Evolutionary conservation across 2,888 invertebrate genomes (phyloP), one percentile per base, ranked within the genome.

Genomic region (Octodonta nipae): DNA sequence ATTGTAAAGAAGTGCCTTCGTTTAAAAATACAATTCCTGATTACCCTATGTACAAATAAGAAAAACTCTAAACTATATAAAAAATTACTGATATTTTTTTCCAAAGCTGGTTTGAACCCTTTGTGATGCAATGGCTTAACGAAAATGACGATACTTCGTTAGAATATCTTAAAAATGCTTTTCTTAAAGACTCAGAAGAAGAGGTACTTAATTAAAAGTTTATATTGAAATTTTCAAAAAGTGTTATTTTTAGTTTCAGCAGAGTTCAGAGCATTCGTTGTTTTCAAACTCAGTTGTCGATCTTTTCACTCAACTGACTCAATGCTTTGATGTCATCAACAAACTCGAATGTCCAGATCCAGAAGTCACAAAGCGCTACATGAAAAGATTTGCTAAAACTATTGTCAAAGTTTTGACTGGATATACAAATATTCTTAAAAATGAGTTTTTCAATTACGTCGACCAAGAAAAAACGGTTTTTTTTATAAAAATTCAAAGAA

Each of bases 61-160:
- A n/a, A n/a, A n/a, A n/a, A n/a, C n/a, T n/a, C n/a, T n/a, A n/a
- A n/a, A n/a, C n/a, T n/a, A n/a, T n/a, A n/a, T n/a, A n/a, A n/a
- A n/a, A n/a, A n/a, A n/a, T n/a, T n/a, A n/a, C n/a, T n/a, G n/a
- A n/a, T n/a, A n/a, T n/a, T n/a, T n/a, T n/a, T n/a, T n/a, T n/a
- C n/a, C n/a, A n/a, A n/a, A n/a, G n/a, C 52, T 99, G 96, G 96
- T 99, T 99, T 62, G 96, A 96, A 61, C 95, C 96, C n/a, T 99
- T 98, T 64, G 98, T 99, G 26, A 98, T 99, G 96, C 96, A 96
- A 61, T 99, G 98, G 98, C 73, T 99, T 24, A 96, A 96, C 56
- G 98, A 98, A 62, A 99, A 99, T 60, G 98, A 99, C 57, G 96
- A 96, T 51, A 95, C 98, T 1, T 96, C 95, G 1, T 70, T 98